Conservation (phyloP, 2,797 vertebrate genomes). For the Centroberyx gerrardi region DNA sequence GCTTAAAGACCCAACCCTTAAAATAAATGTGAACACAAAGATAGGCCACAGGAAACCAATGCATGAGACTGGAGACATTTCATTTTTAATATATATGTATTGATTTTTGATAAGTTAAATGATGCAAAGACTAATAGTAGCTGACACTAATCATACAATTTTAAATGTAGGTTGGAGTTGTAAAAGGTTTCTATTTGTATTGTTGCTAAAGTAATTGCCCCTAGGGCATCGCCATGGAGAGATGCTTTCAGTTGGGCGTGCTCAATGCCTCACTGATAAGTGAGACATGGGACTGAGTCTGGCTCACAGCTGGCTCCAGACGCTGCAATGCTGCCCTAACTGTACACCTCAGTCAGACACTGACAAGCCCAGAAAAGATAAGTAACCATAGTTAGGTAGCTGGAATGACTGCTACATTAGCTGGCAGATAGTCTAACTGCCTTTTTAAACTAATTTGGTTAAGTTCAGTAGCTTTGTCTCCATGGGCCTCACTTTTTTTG, state of each 20-base stretch:
- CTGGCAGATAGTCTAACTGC: constrained; percentile 65
- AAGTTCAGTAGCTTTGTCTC: constrained; percentile 1
- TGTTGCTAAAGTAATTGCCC: constrained; percentile 43
- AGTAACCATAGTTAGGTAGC: constrained; percentile 25
- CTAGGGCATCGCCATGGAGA: constrained; percentile 16
- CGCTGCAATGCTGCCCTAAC: constrained; percentile 44
- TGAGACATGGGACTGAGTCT: constrained; percentile 29
- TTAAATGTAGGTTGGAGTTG: constrained; percentile 42
- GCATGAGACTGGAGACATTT: background rate
- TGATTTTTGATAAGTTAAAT: background rate
- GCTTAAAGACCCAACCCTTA: background rate
- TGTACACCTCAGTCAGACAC: constrained; percentile 11
- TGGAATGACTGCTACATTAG: constrained; percentile 49
- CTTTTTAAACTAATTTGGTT: no score
- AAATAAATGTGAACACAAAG: constrained; percentile 19
- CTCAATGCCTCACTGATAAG: constrained; percentile 56
- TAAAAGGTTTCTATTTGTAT: constrained; percentile 49
- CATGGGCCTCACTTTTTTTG: background rate
- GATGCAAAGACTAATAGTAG: constrained; percentile 41
- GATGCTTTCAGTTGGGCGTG: constrained; percentile 15
- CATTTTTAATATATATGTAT: no score
- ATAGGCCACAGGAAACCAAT: constrained; percentile 20
- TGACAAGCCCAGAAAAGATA: no score
- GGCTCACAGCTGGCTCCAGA: constrained; percentile 21
- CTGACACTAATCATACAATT: constrained; percentile 43